Evolutionary conservation across 1,140 invertebrate species (phyloP), one percentile per base, ranked within the genome.

Genomic region (Augochlora pura): DNA sequence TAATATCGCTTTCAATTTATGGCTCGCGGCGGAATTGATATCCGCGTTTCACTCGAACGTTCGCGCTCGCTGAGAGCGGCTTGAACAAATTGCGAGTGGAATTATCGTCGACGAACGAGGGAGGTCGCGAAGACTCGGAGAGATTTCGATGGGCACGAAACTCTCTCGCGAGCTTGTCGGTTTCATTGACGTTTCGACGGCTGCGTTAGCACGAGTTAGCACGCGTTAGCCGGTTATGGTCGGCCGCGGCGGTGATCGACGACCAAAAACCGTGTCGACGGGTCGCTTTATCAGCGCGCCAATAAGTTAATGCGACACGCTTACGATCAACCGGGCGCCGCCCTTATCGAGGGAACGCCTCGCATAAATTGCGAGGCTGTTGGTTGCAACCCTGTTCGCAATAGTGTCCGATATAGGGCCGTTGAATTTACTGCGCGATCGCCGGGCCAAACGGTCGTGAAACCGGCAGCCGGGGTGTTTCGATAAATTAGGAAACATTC

Each of bases 321-420:
- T 18, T 10, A 66, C 14, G 64, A n/a, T 66, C n/a, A 16, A 39
- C 39, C 39, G 25, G 10, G 2, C 10, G 10, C 2, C n/a, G 1
- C 2, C 12, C 39, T 66, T 66, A 66, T 66, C 64, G 64, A 14
- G 18, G 9, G 10, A 23, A 38, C 39, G 63, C 21, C n/a, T n/a
- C 25, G 5, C 39, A 42, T 66, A 46, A 46, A 66, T 66, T 25
- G n/a, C 10, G 42, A 23, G 39, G 39, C 39, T n/a, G 39, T 46
- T 66, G 25, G 39, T 25, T 66, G 64, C 39, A n/a, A 25, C 42
- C 64, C 64, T 18, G 49, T 66, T 66, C 7, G 64, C 64, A 46
- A n/a, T 38, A 12, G 42, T 46, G 42, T 3, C 10, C 5, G 63
- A 42, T 9, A 38, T n/a, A 39, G 1, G 12, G 10, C 21, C 14